Evolutionary conservation across 2,113 vertebrate genomes (phyloP).

Genomic region (Syngnathoides biaculeatus): DNA sequence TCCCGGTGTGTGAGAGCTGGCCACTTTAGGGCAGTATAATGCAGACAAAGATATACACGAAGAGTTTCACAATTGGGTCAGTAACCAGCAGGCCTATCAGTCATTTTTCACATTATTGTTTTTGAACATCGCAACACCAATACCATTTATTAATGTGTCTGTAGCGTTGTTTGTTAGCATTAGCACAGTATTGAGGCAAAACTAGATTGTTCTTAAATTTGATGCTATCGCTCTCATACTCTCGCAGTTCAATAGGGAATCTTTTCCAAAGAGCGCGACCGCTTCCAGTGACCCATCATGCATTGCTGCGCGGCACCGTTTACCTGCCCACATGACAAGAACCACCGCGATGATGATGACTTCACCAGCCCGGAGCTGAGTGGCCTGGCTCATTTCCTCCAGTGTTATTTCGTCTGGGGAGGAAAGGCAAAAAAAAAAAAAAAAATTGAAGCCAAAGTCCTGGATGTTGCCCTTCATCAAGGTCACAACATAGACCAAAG

Average conservation of each 20-base stretch:
- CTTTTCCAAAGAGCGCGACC: too few relatives aligned
- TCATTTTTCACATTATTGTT: too few relatives aligned
- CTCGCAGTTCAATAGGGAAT: too few relatives aligned
- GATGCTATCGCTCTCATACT: too few relatives aligned
- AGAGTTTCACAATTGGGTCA: too few relatives aligned
- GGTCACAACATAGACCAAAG: neutral
- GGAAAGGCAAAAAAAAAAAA: constrained; percentile 12
- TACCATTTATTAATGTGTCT: neutral
- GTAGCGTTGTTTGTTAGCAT: neutral
- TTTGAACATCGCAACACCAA: too few relatives aligned
- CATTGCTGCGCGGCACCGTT: constrained; percentile 35
- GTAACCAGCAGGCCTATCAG: too few relatives aligned
- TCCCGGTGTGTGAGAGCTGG: too few relatives aligned
- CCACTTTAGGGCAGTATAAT: too few relatives aligned
- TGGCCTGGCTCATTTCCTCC: constrained; percentile 83
- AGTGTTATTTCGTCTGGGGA: constrained; percentile 86
- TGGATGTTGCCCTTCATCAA: neutral
- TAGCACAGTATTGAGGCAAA: neutral
- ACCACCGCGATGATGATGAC: constrained; percentile 95
- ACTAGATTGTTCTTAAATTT: too few relatives aligned
- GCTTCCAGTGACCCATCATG: constrained; percentile 33
- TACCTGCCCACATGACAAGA: constrained; percentile 97
- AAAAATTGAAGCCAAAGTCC: constrained; percentile 1
- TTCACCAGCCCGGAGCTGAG: constrained; percentile 87
- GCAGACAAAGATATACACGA: too few relatives aligned